These are phyloP conservation scores for Coracias cyanogaster DNA, from an alignment of 2,797 vertebrate genomes.

Conservation along the genomic window DNA sequence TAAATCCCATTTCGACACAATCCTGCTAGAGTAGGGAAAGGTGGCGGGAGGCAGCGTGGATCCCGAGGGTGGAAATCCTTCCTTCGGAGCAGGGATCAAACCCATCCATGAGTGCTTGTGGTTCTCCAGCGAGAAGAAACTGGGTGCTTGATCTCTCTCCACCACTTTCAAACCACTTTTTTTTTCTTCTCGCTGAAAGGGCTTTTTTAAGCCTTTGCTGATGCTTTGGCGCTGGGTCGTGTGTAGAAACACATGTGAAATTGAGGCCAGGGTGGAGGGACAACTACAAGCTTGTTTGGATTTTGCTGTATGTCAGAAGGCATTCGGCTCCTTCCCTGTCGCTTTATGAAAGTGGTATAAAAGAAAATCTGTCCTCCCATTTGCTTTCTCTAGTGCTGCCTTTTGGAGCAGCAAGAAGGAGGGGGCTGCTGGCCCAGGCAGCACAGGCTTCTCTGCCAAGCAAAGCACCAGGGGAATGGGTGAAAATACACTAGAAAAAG, in stretches of 20 bases:
- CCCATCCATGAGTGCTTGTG: fast-evolving
- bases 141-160: not conserved
- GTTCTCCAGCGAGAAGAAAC: not conserved
- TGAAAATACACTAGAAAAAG: not conserved
- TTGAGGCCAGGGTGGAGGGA: fast-evolving
- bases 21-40: not conserved
- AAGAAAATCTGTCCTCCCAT: not conserved
- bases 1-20: conserved; percentile 39
- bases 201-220: not conserved
- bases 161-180: not conserved
- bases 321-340: not conserved
- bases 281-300: not conserved
- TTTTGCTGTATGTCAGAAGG: not conserved
- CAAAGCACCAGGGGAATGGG: not conserved
- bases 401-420: not conserved
- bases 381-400: not conserved
- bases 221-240: not conserved
- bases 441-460: not conserved
- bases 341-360: not conserved
- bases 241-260: conserved; percentile 1
- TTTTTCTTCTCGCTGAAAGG: not conserved
- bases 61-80: not conserved
- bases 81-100: not conserved
- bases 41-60: fast-evolving
- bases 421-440: not conserved